Base-by-base conservation (phyloP, 2,888 invertebrate species). In the Mechanitis mazaeus region DNA sequence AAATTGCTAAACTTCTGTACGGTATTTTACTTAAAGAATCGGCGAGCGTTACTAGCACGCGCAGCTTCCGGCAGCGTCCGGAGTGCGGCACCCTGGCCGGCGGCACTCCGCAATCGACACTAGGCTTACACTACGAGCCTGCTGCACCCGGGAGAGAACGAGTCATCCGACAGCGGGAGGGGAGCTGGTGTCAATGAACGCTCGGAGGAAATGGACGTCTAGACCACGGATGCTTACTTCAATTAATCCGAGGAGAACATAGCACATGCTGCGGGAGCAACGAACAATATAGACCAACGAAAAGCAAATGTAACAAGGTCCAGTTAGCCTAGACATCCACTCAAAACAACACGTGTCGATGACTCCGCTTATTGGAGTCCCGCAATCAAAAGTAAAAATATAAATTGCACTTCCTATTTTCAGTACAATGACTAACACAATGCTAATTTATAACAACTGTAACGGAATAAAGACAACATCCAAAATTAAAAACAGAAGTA, bases 181-280 rank as follows among this genome's bases (percentile, higher is more conserved):
- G 46, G 33, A 38, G 64, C 58, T 69, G 64, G 70, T 75, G 80
- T 78, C 79, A 80, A 78, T 69, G 79, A 75, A 79, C 80, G 75
- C 70, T 60, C 70, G 71, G 74, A 78, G 80, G 79, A 79, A 78
- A 75, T 75, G 75, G 72, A 72, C 69, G 80, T 80, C 79, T 80
- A 78, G 78, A 78, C 68, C 69, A 68, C 60, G 66, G 61, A 66
- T 61, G 66, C 65, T 72, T 68, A 60, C 60, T 67, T 76, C 71
- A 71, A 79, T 72, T 72, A 65, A 68, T 64, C 55, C 54, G 55
- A 38, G 60, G 59, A 64, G 57, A 62, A 60, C 56, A 47, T 50
- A 50, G 31, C 31, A 50, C 31, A 31, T 42, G 54, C 50, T 60
- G 75, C 73, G 66, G 11, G 63, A 67, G 67, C 60, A 64, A 66